phyloP scores from a whole-genome alignment of 2,113 vertebrate genomes.

The Daboia siamensis region DNA sequence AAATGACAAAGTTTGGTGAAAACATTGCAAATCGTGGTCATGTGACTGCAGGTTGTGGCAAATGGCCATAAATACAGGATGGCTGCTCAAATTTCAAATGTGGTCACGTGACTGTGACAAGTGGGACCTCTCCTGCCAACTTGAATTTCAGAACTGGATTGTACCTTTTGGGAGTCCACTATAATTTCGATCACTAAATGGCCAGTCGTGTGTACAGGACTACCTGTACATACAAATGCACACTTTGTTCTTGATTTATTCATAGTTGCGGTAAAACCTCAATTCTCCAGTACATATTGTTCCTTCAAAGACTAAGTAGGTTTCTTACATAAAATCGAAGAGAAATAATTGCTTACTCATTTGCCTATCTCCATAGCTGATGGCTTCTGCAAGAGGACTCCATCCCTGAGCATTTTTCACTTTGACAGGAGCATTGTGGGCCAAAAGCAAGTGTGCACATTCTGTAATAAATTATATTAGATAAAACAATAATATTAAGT shows the following conservation, averaged over 20 bases:
- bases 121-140: neutral
- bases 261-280: neutral
- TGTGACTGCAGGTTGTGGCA: neutral
- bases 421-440: conserved; percentile 98
- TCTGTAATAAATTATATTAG: conserved; percentile 71
- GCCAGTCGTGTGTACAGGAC: too few relatives aligned
- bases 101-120: neutral
- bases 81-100: neutral
- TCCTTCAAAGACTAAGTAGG: neutral
- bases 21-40: neutral
- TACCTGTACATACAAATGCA: neutral
- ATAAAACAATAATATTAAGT: conserved; percentile 14
- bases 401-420: conserved; percentile 99
- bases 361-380: conserved; percentile 98
- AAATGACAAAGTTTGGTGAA: neutral
- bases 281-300: neutral
- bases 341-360: conserved; percentile 85
- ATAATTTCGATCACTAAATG: neutral
- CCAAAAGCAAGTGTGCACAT: conserved; percentile 96
- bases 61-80: neutral
- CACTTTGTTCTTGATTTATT: neutral
- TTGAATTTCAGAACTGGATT: neutral
- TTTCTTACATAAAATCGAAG: neutral
- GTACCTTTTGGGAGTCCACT: neutral
- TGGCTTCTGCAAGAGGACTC: conserved; percentile 98